Base-by-base conservation (phyloP, 2,888 invertebrate species). In the Eristalis intricaria region DNA sequence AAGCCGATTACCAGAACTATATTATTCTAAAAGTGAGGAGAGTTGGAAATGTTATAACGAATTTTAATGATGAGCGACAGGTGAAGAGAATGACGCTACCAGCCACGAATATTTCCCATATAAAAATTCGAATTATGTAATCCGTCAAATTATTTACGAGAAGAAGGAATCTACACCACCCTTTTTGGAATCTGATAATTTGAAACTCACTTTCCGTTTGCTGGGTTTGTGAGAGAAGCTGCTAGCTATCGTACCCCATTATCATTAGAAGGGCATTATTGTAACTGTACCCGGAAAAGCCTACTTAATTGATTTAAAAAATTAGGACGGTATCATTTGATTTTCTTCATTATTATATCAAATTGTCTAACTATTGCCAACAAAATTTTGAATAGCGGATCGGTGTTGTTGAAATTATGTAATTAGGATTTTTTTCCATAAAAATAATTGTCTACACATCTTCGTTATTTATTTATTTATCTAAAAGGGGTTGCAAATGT, bases 271-370 rank as follows among this genome's bases (percentile, higher is more conserved):
- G 26, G 26, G 15, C 26, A 29, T 60, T 26, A 26, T 60, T 60
- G 60, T 60, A 60, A 29, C 60, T 23, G 15, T 60, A 60, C 26
- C 60, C 26, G 60, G 60, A 26, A 60, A 60, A 60, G 60, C 60
- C 26, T 60, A 29, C 26, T 60, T 60, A 60, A 60, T 60, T 60
- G 60, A 60, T 23, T 60, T 60, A 60, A 60, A 26, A 60, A 60
- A 60, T 23, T 23, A 29, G 60, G 26, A 26, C 19, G 19, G 26
- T 60, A 60, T 60, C 60, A 23, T 60, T 26, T 56, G 40, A 69
- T 7, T 19, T 50, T 50, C 50, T 50, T 50, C 19, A 8, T 50
- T 50, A 50, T 50, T 50, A 50, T 50, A 50, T 50, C 50, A 50
- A 50, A 19, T 50, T 19, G 50, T 19, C 19, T 50, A 50, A 50